Base-by-base conservation (phyloP, 1,140 invertebrate species). In the Psix sp. region DNA sequence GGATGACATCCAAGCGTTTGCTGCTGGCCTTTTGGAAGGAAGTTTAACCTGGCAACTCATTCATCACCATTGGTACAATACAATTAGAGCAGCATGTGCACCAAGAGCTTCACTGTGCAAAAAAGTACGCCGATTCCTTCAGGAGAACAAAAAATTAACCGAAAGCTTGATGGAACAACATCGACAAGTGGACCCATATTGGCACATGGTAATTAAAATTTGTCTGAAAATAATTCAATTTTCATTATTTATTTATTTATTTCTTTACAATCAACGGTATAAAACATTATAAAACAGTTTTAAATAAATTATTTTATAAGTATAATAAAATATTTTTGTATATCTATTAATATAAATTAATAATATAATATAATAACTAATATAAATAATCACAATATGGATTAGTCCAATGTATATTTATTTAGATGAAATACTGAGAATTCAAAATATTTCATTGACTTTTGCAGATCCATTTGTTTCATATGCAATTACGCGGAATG, bases 11-110 rank as follows among this genome's bases (percentile, higher is more conserved):
- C 96, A 97, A 87, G 94, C 94, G 0, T 96, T 93, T 81, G 93
- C 93, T 1, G 95, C 95, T n/a, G 96, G 96, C 5, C 88, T 95
- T n/a, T 87, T 95, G 0, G 96, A 97, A 86, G 95, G 95, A 0
- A 91, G 91, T 18, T 80, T 95, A 0, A 95, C 94, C 2, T 93
- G 92, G 90, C 91, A 93, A 70, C 87, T 95, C 17, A 96, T 97
- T 46, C 91, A 93, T 79, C 91, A 92, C 77, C 93, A 95, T 80
- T 94, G 94, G 89, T 86, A 91, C 75, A 95, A 95, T 79, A 95
- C 93, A 0, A 90, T 95, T 15, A 86, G 90, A 33, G 87, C 89
- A 1, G 90, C 91, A 60, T 96, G 95, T 78, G 87, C 92, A 1
- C 88, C 89, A 9, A 89, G 90, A 62, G 77, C 90, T n/a, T 82